These are phyloP conservation scores for Arctia plantaginis DNA, from an alignment of 2,888 invertebrate genomes.

Conservation along the genomic window DNA sequence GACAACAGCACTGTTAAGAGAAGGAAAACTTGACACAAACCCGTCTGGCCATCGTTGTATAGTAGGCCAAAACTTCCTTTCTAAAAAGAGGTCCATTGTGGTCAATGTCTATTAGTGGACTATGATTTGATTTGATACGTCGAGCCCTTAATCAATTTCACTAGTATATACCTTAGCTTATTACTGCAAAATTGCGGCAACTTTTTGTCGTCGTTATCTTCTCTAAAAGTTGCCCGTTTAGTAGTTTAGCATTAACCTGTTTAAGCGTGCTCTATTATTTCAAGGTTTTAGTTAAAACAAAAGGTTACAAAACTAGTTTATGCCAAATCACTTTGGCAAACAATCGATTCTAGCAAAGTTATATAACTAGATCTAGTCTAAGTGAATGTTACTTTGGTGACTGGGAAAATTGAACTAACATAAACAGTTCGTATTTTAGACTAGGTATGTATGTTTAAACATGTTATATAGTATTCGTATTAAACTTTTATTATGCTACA, in stretches of 20 bases:
- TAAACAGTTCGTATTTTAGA: background rate
- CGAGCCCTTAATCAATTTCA: too few species aligned
- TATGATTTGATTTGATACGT: too few species aligned
- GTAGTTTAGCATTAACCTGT: constrained; percentile 5
- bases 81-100: too few species aligned
- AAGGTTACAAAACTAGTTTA: constrained; percentile 44
- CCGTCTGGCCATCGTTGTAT: too few species aligned
- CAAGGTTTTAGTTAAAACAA: constrained; percentile 52
- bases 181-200: background rate
- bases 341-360: constrained; percentile 38
- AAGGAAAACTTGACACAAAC: too few species aligned
- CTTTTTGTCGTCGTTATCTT: background rate
- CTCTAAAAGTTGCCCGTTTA: background rate
- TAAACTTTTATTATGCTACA: background rate
- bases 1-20: too few species aligned
- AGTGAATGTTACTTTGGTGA: background rate
- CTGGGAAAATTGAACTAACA: background rate
- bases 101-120: too few species aligned
- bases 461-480: background rate
- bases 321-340: constrained; percentile 28
- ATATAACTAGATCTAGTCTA: constrained; percentile 7
- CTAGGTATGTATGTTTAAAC: background rate
- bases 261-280: constrained; percentile 24
- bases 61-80: too few species aligned
- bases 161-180: too few species aligned